Evolutionary conservation across 2,888 invertebrate species (phyloP), one percentile per base, ranked within the genome.

Genomic region (Agonopterix heracliana): DNA sequence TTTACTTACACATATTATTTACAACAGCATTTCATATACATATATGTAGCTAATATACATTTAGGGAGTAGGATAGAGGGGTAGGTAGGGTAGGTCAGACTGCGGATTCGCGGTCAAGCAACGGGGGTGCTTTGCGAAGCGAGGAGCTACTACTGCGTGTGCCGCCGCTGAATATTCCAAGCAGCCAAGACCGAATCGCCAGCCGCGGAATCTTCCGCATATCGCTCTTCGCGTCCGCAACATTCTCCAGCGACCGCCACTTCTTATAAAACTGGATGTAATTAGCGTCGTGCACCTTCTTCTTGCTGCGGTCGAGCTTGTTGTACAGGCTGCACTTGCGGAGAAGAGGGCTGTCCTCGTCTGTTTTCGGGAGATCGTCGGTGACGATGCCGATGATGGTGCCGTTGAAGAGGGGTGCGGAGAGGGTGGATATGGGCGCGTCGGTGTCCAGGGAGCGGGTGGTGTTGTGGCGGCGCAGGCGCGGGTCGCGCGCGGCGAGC

Each of bases 211-310:
- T 90, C 72, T 93, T 93, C 60, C 90, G 86, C 54, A 69, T 61
- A 55, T 76, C 75, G 43, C 63, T 68, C 64, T 83, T 81, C 45
- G 60, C 71, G 52, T 79, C 85, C 38, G 78, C 77, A 44, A 95
- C 90, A 57, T 92, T 91, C 79, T 96, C 95, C 47, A 95, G 85
- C 44, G 95, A 95, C 63, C 92, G 92, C 93, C 95, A 96, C 67
- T 94, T 91, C 78, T 94, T 94, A 59, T 90, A 89, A 61, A 88
- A 83, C 68, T 90, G 81, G 45, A 89, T 85, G 66, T 86, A 86
- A 59, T 79, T 78, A 4, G 81, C 66, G 62, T 87, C 86, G 59
- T 76, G 75, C 40, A 77, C 78, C 65, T 83, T 84, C 54, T 78
- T 72, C 45, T 80, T 79, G 53, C 78, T 68, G 44, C 81, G 78